Base-by-base conservation (phyloP, 2,113 vertebrate genomes). In the Bathybates hornii region DNA sequence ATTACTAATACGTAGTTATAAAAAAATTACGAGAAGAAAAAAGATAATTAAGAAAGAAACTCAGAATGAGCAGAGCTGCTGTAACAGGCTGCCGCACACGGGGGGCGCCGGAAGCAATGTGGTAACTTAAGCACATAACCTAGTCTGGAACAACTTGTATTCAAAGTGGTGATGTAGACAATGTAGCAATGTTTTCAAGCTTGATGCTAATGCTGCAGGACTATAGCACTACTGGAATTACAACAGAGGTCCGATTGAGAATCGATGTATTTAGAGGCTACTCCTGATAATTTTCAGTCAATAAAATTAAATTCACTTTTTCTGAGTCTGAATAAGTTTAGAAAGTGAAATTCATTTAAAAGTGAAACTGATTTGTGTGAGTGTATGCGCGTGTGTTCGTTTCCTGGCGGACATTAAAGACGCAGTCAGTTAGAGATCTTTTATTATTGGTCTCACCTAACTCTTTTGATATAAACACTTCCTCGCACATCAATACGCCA, bases 381-480 rank as follows among this genome's bases (percentile, higher is more conserved):
- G 34, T n/a, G 57, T 61, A 17, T 14, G 14, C 2, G 1, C 1
- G 16, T 63, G n/a, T 54, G 61, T 38, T 66, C 0, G 17, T 12
- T 66, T 36, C 6, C 61, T 36, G 17, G 9, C 32, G 3, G 0
- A 52, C 41, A 48, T 5, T 34, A 82, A 34, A 83, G 43, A 73
- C 2, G 5, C 19, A 68, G 13, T 82, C 19, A 68, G 21, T 89
- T 32, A 66, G 45, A 73, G 50, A 59, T 73, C 53, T 91, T 93
- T 94, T 89, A 95, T 94, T 92, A 86, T 89, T 93, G 89, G 90
- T 93, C 90, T 93, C 86, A 82, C 13, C 82, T 34, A 41, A 86
- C 85, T 87, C 84, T 88, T 85, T 29, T 76, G 73, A 89, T 85
- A 88, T 61, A 91, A 89, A 91, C 86, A 91, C 71, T 54, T 89